phyloP scores from a whole-genome alignment of 1,140 invertebrate species.

The Diuraphis noxia region DNA sequence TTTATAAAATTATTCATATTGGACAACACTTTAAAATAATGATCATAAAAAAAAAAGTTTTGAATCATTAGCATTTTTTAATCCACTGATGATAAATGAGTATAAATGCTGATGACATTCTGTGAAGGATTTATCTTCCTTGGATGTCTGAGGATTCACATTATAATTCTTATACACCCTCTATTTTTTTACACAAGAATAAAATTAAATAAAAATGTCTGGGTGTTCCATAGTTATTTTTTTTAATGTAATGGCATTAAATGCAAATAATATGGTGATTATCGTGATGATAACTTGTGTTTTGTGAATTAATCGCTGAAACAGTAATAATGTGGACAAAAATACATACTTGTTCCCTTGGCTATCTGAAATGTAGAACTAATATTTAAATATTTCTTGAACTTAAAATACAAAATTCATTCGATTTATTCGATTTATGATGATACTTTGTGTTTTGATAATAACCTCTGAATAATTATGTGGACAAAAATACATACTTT shows the following conservation, averaged over 20 bases:
- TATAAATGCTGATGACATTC: neutral
- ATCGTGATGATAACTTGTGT: slow-evolving; percentile 34
- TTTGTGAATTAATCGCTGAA: slow-evolving; percentile 9
- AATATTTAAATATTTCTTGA: no score
- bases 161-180: neutral
- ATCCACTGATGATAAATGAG: neutral
- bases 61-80: neutral
- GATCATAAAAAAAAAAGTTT: neutral
- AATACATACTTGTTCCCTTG: slow-evolving; percentile 37
- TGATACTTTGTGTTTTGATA: no score
- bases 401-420: no score
- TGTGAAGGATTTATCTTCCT: slow-evolving; percentile 10
- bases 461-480: no score
- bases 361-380: slow-evolving; percentile 31
- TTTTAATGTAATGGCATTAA: neutral
- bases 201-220: no score
- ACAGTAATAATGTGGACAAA: slow-evolving; percentile 2
- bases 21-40: neutral
- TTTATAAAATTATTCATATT: neutral
- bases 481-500: no score
- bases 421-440: no score
- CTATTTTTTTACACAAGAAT: neutral
- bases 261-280: neutral
- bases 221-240: no score
- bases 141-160: neutral